Base-by-base conservation (phyloP, 2,113 vertebrate genomes). In the Pica pica region DNA sequence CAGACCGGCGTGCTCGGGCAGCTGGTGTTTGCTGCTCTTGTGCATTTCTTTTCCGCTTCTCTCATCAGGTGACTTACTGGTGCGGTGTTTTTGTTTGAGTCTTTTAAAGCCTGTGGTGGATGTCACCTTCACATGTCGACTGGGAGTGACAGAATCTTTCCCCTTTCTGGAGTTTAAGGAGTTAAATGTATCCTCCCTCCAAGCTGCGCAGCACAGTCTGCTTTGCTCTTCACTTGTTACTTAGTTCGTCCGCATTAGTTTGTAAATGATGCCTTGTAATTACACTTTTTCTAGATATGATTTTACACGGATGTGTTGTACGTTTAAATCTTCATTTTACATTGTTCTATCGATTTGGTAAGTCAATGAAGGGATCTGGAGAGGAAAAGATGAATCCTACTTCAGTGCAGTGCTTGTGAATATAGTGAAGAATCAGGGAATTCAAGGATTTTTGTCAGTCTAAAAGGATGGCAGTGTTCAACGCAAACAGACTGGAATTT, bases 211-310 rank as follows among this genome's bases (percentile, higher is more conserved):
- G 7, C 37, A 2, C 10, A 4, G 46, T 8, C 74, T 59, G 20
- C 17, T 3, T n/a, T 11, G 44, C 56, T 75, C 2, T 5, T 52
- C 70, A 2, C 47, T 57, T 39, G 1, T 44, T 61, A 8, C 44
- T 83, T 42, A 0, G 46, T 67, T 94, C 19, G 1, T 37, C 26
- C 46, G 9, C 13, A 11, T 42, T 60, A 2, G 49, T 91, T 65
- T 53, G 18, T 42, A 69, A 42, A 44, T 53, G 26, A 18, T 65
- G 49, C 14, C 11, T 1, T 55, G 11, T 33, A 61, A 21, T 28
- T 39, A 11, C 20, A 0, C 27, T 50, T 70, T 31, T 31, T 13
- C 46, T 55, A 4, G 16, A 4, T 27, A 3, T 0, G 3, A 15
- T 33, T 71, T 92, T 57, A 17, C 42, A 24, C 2, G 3, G 10